Percentiles rank a stretch among this genome's conserved stretches.
These are phyloP conservation scores for Euura saliciscinereae DNA, from an alignment of 1,140 invertebrate genomes.

Conservation along the genomic window DNA sequence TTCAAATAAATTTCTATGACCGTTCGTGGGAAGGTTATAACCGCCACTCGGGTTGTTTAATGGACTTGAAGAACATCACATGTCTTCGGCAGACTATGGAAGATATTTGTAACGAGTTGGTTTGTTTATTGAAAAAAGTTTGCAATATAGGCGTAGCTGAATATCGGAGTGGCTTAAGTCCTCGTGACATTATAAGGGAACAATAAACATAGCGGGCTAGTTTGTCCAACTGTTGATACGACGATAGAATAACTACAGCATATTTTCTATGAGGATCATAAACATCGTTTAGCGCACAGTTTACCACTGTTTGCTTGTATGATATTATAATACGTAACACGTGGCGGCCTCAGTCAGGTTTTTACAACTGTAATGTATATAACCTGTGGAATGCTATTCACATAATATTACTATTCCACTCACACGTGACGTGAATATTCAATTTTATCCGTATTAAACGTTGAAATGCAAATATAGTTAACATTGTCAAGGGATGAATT, in stretches of 20 bases:
- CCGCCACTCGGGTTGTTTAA: too few species aligned
- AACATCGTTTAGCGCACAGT: not conserved
- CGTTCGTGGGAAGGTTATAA: too few species aligned
- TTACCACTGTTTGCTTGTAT: not conserved
- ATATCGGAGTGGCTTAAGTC: not conserved
- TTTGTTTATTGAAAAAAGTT: too few species aligned
- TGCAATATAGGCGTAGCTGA: too few species aligned
- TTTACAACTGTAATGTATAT: not conserved
- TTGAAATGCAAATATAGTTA: not conserved
- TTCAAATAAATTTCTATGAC: too few species aligned
- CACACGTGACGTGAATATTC: not conserved
- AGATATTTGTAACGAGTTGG: too few species aligned
- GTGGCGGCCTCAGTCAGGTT: not conserved
- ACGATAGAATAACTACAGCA: not conserved
- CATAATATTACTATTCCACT: not conserved
- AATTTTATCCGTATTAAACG: not conserved
- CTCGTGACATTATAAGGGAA: not conserved
- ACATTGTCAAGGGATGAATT: not conserved
- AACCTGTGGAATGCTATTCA: not conserved
- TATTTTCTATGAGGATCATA: not conserved
- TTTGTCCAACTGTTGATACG: not conserved
- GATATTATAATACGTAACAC: slow-evolving; percentile 7
- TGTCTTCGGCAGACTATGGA: too few species aligned
- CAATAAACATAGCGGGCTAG: not conserved
- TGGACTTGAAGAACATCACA: too few species aligned